A percentile compares a stretch with the other conserved stretches of the same genome.
Evolutionary conservation across 2,113 vertebrate species (phyloP).

Genomic region (Coracopsis vasa): DNA sequence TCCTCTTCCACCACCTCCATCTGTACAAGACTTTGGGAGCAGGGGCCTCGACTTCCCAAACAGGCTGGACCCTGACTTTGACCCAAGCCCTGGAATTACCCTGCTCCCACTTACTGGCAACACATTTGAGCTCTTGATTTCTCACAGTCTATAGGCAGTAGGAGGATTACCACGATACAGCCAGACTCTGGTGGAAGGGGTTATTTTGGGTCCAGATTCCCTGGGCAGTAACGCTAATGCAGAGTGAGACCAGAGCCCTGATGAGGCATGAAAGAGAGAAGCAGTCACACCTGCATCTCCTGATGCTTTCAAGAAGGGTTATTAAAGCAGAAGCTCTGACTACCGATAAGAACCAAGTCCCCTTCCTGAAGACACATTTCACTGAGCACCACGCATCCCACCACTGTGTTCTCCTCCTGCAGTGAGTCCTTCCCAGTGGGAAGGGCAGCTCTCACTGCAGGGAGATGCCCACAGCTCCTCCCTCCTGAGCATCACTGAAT

Average conservation of each 20-base stretch:
- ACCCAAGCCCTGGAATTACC: background rate
- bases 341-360: background rate
- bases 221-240: background rate
- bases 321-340: background rate
- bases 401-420: background rate
- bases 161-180: background rate
- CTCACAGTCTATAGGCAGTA: background rate
- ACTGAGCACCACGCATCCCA: too few species aligned
- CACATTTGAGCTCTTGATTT: background rate
- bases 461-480: background rate
- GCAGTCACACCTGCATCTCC: background rate
- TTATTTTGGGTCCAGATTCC: background rate
- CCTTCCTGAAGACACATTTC: background rate
- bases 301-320: background rate
- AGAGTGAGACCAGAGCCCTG: background rate
- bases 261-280: background rate
- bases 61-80: background rate
- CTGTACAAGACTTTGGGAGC: background rate
- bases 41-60: background rate
- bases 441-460: background rate
- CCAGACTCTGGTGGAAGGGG: background rate
- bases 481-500: background rate
- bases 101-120: background rate
- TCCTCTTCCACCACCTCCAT: background rate
- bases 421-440: background rate